These are phyloP conservation scores for Phortica okadai DNA, from an alignment of 2,888 invertebrate species.

Conservation along the genomic window DNA sequence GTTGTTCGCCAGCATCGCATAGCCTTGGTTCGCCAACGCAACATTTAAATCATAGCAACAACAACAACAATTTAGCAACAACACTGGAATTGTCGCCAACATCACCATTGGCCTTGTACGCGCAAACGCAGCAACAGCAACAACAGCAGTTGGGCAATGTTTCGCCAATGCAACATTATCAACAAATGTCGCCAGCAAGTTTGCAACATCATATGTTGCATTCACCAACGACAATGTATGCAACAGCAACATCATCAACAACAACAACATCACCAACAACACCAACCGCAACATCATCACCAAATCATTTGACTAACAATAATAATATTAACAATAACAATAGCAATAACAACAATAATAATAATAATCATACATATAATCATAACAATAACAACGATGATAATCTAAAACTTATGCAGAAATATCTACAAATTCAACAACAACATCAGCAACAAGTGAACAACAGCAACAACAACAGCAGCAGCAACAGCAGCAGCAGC, in stretches of 20 bases:
- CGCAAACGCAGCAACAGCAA: slow-evolving; percentile 38
- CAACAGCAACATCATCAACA: slow-evolving; percentile 50
- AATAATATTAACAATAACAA: slow-evolving; percentile 54
- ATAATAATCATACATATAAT: slow-evolving; percentile 59
- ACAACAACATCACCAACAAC: slow-evolving; percentile 46
- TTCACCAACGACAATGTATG: slow-evolving; percentile 51
- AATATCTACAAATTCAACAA: slow-evolving; percentile 72
- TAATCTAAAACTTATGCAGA: slow-evolving; percentile 71
- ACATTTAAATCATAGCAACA: slow-evolving; percentile 38
- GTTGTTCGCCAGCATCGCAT: slow-evolving; percentile 53
- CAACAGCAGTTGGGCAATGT: slow-evolving; percentile 48
- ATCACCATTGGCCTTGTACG: slow-evolving; percentile 47
- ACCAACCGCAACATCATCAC: slow-evolving; percentile 62
- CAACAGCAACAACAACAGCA: slow-evolving; percentile 59
- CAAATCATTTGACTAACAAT: slow-evolving; percentile 63
- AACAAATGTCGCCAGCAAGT: slow-evolving; percentile 68
- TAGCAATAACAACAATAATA: slow-evolving; percentile 41
- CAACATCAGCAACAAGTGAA: slow-evolving; percentile 56
- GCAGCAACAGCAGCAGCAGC: slow-evolving; percentile 58
- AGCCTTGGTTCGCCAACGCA: slow-evolving; percentile 63
- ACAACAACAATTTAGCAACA: slow-evolving; percentile 23
- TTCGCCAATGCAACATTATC: slow-evolving; percentile 45
- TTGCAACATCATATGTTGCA: slow-evolving; percentile 65
- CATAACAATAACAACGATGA: slow-evolving; percentile 60
- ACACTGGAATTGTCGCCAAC: slow-evolving; percentile 30